Conservation (phyloP, 2,113 vertebrate species). For the Elachura formosa region DNA sequence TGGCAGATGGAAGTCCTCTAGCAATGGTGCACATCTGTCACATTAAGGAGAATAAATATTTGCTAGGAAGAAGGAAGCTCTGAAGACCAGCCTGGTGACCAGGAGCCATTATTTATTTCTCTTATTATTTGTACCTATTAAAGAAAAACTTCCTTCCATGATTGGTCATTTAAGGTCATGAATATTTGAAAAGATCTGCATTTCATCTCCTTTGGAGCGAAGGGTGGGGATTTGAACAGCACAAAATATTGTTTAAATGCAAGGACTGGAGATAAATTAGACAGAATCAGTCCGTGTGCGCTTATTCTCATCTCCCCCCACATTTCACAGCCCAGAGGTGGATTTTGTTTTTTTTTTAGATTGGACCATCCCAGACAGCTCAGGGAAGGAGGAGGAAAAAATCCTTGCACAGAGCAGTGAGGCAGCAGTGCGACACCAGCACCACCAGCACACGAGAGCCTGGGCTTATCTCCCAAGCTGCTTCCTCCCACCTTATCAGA, state of each 20-base stretch:
- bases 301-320: not conserved
- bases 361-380: not conserved
- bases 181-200: constrained; percentile 31
- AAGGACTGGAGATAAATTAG: not conserved
- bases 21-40: not conserved
- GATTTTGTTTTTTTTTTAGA: not conserved
- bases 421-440: not conserved
- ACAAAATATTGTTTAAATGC: not conserved
- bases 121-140: not conserved
- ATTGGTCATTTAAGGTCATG: not conserved
- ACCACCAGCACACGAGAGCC: not conserved
- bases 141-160: not conserved
- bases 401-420: not conserved
- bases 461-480: not conserved
- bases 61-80: constrained; percentile 15
- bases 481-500: not conserved
- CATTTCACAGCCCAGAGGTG: not conserved
- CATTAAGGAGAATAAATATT: constrained; percentile 8
- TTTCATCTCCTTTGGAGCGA: not conserved
- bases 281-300: not conserved
- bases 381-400: not conserved
- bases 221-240: not conserved
- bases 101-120: not conserved
- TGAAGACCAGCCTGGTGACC: not conserved
- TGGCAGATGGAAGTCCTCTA: not conserved